Evolutionary conservation across 2,113 vertebrate species (phyloP).

Genomic region (Uria aalge): DNA sequence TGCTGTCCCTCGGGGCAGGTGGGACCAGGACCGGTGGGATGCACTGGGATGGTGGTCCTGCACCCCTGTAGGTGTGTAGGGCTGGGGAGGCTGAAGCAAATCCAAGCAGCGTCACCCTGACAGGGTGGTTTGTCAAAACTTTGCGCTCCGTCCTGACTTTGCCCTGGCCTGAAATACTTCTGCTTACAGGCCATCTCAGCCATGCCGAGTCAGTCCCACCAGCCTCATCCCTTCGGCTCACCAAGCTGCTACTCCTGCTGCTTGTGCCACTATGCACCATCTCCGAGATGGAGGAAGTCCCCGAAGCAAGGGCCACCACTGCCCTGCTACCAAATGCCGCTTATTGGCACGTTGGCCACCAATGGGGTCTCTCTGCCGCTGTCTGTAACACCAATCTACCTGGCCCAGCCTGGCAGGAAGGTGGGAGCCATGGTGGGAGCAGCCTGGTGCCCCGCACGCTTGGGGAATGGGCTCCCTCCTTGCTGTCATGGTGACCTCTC

Average conservation of each 20-base stretch:
- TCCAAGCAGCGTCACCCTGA: fast-evolving
- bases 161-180: neutral
- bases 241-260: neutral
- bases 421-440: neutral
- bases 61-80: neutral
- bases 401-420: neutral
- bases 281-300: neutral
- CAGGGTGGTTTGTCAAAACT: neutral
- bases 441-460: fast-evolving
- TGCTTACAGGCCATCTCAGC: neutral
- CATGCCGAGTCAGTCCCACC: neutral
- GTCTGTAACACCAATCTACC: neutral
- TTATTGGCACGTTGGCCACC: fast-evolving
- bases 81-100: neutral
- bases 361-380: neutral
- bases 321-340: neutral
- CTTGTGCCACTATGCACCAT: neutral
- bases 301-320: neutral
- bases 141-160: neutral
- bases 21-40: neutral
- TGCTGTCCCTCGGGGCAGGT: neutral
- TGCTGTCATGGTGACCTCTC: neutral
- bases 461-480: neutral
- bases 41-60: neutral
- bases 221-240: neutral